phyloP scores from a whole-genome alignment of 2,797 vertebrate genomes.

The Galaxias olidus region DNA sequence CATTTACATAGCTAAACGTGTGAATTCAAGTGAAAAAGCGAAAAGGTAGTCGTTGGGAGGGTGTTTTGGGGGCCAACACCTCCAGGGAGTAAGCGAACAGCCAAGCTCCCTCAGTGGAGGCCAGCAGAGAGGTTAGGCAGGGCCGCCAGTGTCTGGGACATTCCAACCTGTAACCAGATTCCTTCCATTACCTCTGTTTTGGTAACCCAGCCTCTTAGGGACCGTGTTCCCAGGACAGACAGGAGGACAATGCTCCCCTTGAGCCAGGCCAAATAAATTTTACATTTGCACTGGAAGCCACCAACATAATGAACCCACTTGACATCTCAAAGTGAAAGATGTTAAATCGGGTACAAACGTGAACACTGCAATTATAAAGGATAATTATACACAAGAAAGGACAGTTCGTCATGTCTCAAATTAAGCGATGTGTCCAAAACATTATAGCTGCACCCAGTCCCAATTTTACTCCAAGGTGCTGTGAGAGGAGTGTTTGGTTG shows the following conservation, averaged over 20 bases:
- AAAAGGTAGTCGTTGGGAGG: too few species aligned
- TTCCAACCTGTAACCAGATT: background rate
- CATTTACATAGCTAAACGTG: too few species aligned
- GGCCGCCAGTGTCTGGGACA: background rate
- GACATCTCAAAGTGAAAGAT: background rate
- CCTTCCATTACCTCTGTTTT: background rate
- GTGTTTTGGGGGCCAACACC: too few species aligned
- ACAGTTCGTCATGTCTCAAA: too few species aligned
- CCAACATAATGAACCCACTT: background rate
- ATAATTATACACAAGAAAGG: background rate
- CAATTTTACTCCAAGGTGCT: too few species aligned
- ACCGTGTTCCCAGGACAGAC: background rate
- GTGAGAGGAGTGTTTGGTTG: too few species aligned
- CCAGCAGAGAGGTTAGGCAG: background rate
- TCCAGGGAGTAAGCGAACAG: too few species aligned
- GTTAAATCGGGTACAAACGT: too few species aligned
- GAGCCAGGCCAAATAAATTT: background rate
- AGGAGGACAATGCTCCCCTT: background rate
- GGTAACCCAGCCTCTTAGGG: background rate
- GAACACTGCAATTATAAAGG: background rate
- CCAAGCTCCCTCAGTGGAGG: too few species aligned
- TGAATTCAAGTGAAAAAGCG: too few species aligned
- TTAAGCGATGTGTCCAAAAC: too few species aligned
- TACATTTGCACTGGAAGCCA: background rate
- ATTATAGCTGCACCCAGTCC: too few species aligned